Percentiles rank a stretch among this genome's conserved stretches.
Evolutionary conservation across 2,113 vertebrate species (phyloP).

Genomic region (Myotis yumanensis): DNA sequence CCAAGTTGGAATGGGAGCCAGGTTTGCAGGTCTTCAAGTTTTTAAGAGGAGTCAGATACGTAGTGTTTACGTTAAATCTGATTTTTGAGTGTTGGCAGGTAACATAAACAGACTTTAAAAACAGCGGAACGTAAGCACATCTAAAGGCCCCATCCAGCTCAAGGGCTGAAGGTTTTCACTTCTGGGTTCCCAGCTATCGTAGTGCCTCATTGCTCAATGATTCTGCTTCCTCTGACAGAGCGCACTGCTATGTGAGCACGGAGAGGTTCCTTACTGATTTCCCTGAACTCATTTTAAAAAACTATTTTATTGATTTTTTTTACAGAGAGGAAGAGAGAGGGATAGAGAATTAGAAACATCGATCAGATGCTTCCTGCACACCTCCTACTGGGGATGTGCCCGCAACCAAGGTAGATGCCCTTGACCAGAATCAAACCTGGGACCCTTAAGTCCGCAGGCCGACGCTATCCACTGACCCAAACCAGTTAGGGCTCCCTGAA

Average conservation of each 20-base stretch:
- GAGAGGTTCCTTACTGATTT: neutral
- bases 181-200: neutral
- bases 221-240: neutral
- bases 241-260: neutral
- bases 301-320: too few relatives aligned
- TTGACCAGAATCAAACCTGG: too few relatives aligned
- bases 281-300: neutral
- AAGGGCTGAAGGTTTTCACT: neutral
- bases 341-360: too few relatives aligned
- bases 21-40: neutral
- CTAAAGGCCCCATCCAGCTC: neutral
- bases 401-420: too few relatives aligned
- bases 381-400: too few relatives aligned
- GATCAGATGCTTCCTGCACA: too few relatives aligned
- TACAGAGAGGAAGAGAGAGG: too few relatives aligned
- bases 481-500: neutral
- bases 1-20: neutral
- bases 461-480: too few relatives aligned
- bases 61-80: neutral
- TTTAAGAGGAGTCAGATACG: neutral
- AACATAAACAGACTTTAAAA: constrained; percentile 10
- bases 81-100: neutral
- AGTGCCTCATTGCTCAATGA: neutral
- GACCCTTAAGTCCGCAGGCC: too few relatives aligned
- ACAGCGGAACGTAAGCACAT: neutral